Evolutionary conservation across 2,113 vertebrate genomes (phyloP).

Genomic region (Peromyscus polionotus): DNA sequence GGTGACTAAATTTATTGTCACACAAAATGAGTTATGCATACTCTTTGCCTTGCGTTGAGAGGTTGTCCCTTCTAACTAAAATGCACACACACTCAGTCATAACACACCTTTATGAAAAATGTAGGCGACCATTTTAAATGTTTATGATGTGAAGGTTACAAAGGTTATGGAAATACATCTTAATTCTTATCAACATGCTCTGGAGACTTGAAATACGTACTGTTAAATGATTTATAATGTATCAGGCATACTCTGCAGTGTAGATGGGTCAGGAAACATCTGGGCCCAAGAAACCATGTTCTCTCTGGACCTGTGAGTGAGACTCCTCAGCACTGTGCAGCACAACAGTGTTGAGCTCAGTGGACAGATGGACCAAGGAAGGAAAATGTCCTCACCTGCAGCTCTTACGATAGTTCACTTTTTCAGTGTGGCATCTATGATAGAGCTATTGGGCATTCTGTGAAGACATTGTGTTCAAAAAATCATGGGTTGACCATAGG

Average conservation of each 20-base stretch:
- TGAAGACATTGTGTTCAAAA: background rate
- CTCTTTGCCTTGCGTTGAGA: slow-evolving; percentile 10
- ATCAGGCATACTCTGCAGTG: background rate
- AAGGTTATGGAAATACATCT: slow-evolving; percentile 16
- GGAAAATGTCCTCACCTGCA: background rate
- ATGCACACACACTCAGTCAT: background rate
- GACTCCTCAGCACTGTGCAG: background rate
- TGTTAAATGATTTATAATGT: background rate
- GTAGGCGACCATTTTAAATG: slow-evolving; percentile 17
- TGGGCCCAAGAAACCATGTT: background rate
- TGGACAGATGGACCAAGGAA: background rate
- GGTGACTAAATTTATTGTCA: slow-evolving; percentile 48
- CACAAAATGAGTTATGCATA: slow-evolving; percentile 42
- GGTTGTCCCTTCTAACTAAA: background rate
- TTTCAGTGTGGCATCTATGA: background rate
- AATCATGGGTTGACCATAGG: background rate
- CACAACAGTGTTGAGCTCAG: background rate
- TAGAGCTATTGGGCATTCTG: background rate
- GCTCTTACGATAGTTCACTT: background rate
- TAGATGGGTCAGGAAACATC: background rate
- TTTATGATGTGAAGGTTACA: slow-evolving; percentile 39
- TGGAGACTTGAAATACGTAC: background rate
- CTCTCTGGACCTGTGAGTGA: background rate
- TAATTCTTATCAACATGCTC: slow-evolving; percentile 17
- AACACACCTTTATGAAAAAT: slow-evolving; percentile 40